These are phyloP conservation scores for Ptychoptera contaminata DNA, from an alignment of 2,888 invertebrate species.

Conservation along the genomic window DNA sequence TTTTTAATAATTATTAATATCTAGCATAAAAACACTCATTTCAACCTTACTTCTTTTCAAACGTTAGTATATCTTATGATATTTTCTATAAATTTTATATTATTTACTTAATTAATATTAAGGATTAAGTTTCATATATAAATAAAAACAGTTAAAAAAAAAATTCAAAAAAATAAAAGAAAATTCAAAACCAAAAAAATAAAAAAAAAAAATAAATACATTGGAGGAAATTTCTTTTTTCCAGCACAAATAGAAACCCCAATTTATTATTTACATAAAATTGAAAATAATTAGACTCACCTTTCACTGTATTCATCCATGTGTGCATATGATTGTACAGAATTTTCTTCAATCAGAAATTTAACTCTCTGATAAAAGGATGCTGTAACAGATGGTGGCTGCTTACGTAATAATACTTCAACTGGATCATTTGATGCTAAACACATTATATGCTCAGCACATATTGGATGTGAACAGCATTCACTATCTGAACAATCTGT, in stretches of 20 bases:
- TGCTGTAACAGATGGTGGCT: conserved; percentile 90
- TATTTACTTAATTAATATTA: too few species aligned
- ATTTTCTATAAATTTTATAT: too few species aligned
- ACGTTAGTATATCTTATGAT: background rate
- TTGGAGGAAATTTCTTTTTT: too few species aligned
- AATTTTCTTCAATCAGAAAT: conserved; percentile 96
- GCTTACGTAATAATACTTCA: conserved; percentile 88
- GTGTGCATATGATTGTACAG: conserved; percentile 95
- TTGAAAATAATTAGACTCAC: conserved; percentile 46
- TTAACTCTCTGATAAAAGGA: conserved; percentile 96
- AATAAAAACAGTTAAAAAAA: too few species aligned
- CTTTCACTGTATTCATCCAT: conserved; percentile 96
- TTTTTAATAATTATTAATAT: background rate
- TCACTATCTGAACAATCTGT: conserved; percentile 97
- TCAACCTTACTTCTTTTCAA: conserved; percentile 2
- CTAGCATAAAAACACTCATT: conserved; percentile 4
- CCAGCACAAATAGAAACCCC: too few species aligned
- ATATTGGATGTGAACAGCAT: conserved; percentile 81
- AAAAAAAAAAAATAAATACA: too few species aligned
- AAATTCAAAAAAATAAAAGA: too few species aligned
- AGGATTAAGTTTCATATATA: too few species aligned
- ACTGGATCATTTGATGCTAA: conserved; percentile 91
- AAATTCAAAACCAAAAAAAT: too few species aligned
- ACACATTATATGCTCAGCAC: conserved; percentile 86
- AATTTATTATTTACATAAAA: conserved; percentile 1